phyloP scores from a whole-genome alignment of 2,797 vertebrate species.

The Phoxinus dragarum region DNA sequence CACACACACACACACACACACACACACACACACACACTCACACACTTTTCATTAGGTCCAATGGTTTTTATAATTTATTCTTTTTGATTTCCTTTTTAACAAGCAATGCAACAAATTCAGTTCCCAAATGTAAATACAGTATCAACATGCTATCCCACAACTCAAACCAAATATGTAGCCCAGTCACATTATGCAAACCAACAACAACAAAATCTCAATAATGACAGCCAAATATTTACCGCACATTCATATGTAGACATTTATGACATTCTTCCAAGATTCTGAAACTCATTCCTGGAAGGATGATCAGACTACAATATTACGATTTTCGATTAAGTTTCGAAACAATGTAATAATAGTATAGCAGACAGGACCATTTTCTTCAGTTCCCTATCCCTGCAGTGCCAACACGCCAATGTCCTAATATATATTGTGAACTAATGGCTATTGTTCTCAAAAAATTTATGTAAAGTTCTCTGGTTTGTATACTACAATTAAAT shows the following conservation, averaged over 20 bases:
- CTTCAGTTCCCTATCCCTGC: not conserved
- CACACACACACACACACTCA: no score
- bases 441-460: not conserved
- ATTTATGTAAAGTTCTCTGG: constrained; percentile 10
- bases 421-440: not conserved
- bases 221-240: not conserved
- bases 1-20: no score
- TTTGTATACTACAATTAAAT: constrained; percentile 18
- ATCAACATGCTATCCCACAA: not conserved
- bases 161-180: not conserved
- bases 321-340: not conserved
- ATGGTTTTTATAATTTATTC: no score
- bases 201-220: not conserved
- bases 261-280: not conserved
- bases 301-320: not conserved
- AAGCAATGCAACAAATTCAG: not conserved
- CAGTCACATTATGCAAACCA: not conserved
- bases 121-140: not conserved
- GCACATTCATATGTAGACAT: not conserved
- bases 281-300: not conserved
- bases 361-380: not conserved
- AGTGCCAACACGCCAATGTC: not conserved
- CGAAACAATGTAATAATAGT: not conserved
- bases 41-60: no score
- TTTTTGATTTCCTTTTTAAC: not conserved